Evolutionary conservation across 1,140 invertebrate genomes (phyloP), one percentile per base, ranked within the genome.

Genomic region (Trachymyrmex cornetzi): DNA sequence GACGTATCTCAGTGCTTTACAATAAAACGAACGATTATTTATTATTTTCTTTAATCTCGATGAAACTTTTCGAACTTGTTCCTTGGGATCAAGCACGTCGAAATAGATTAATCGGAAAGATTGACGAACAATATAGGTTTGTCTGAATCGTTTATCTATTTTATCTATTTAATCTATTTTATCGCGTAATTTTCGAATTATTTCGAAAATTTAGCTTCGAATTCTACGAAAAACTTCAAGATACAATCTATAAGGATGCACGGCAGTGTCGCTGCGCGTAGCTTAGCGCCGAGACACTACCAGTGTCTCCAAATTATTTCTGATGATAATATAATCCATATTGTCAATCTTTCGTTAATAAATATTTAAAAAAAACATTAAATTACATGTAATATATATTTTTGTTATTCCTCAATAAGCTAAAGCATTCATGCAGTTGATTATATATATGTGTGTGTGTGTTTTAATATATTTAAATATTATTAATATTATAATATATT

Each of bases 31-130:
- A 59, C 19, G 6, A 59, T 63, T 88, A 88, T 88, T 86, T 80
- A 86, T 89, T 88, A 75, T 59, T 79, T 89, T 88, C 66, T 66
- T 14, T 50, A 67, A 88, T 88, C 87, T 79, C 57, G n/a, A 38
- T 80, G 66, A 86, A 71, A 53, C 19, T 3, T 30, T 71, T 50
- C n/a, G 53, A 48, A 50, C n/a, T n/a, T 1, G 34, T 59, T 55
- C 1, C 6, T 64, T 24, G 19, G 30, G n/a, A 30, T 55, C 14
- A 16, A 38, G n/a, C 30, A 48, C 27, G 22, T 77, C 16, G 38
- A 63, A 22, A 77, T 24, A 3, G n/a, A 59, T 87, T 53, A n/a
- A 71, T 16, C 22, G 9, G 63, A 57, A 71, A 12, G 11, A 77
- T 88, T 67, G 67, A 88, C 63, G 72, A 53, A 4, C 22, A n/a